Percentiles rank a stretch among this genome's conserved stretches.
These are phyloP conservation scores for Setophaga kirtlandii DNA, from an alignment of 2,113 vertebrate genomes.

Conservation along the genomic window DNA sequence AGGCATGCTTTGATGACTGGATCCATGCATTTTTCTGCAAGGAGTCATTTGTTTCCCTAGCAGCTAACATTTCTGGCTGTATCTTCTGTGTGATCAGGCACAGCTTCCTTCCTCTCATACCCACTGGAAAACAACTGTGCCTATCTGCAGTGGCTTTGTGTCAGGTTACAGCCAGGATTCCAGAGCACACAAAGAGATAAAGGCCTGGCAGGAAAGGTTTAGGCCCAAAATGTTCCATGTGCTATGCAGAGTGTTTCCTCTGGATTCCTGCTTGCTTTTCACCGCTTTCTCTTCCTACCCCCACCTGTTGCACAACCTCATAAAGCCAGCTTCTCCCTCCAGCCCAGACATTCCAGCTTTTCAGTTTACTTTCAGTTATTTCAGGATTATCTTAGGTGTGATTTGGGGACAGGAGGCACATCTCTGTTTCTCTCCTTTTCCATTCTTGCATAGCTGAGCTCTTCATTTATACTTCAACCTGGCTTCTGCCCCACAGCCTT, in stretches of 20 bases:
- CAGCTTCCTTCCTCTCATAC: conserved; percentile 13
- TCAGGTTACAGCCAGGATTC: background rate
- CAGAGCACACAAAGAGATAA: background rate
- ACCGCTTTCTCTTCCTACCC: background rate
- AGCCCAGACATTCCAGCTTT: background rate
- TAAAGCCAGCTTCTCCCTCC: background rate
- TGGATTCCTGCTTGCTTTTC: background rate
- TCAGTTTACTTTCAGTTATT: background rate
- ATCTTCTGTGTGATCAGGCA: background rate
- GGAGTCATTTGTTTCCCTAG: conserved; percentile 37
- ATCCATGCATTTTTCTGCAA: background rate
- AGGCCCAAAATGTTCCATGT: background rate
- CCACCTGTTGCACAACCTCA: fast-evolving
- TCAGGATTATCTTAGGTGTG: background rate
- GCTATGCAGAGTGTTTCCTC: background rate
- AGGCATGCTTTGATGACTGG: conserved; percentile 24
- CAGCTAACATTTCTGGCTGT: conserved; percentile 31
- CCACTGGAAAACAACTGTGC: background rate
- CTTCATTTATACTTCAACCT: background rate
- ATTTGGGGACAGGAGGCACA: background rate
- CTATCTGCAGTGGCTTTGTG: background rate
- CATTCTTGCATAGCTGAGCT: fast-evolving
- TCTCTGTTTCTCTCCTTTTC: background rate
- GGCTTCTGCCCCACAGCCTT: background rate
- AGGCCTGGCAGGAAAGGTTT: background rate